These are phyloP conservation scores for Leptodactylus fuscus DNA, from an alignment of 2,113 vertebrate species.

Conservation along the genomic window DNA sequence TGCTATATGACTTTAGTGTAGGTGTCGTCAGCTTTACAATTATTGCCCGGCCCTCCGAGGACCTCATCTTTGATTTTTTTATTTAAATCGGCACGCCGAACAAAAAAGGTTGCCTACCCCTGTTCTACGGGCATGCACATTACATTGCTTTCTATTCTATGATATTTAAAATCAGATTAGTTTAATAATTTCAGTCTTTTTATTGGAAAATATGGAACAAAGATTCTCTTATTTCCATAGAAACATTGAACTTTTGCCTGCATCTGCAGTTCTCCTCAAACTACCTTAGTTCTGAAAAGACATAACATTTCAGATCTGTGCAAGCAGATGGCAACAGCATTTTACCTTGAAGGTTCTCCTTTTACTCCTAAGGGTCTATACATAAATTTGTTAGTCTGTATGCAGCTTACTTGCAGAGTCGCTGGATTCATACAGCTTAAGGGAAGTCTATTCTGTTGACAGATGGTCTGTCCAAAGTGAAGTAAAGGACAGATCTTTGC, in stretches of 20 bases:
- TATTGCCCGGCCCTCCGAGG: too few relatives aligned
- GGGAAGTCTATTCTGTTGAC: too few relatives aligned
- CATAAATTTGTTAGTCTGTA: neutral
- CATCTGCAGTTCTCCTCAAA: neutral
- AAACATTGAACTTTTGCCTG: neutral
- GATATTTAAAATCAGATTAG: neutral
- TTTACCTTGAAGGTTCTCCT: neutral
- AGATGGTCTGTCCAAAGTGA: neutral
- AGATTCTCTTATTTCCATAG: neutral
- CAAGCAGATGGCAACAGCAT: neutral
- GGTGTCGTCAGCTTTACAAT: too few relatives aligned
- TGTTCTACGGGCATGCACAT: neutral
- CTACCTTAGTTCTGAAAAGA: neutral
- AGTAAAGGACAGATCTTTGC: neutral
- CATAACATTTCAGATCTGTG: neutral
- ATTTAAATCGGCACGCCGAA: too few relatives aligned
- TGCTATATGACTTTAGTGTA: too few relatives aligned
- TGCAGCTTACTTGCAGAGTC: neutral
- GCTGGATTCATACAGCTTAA: neutral
- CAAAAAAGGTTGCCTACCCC: too few relatives aligned
- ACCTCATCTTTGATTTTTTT: too few relatives aligned
- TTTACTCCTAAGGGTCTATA: neutral
- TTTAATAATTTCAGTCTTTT: too few relatives aligned
- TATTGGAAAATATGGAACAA: neutral
- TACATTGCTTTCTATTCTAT: neutral